Evolutionary conservation across 2,113 vertebrate genomes (phyloP).

Genomic region (Gnathonemus echidnorhynchus): DNA sequence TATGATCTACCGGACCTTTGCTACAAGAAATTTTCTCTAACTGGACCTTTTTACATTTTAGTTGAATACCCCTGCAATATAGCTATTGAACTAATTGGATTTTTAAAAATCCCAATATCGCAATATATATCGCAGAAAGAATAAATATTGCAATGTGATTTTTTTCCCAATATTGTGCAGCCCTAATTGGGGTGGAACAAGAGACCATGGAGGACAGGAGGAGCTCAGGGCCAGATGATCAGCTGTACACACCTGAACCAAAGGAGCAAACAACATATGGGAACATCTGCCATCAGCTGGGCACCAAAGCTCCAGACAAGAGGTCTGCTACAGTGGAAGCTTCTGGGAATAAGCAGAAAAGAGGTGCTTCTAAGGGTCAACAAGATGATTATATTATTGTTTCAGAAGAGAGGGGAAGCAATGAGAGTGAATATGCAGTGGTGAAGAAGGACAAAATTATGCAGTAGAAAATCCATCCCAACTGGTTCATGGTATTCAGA

Average conservation of each 20-base stretch:
- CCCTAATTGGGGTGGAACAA: not conserved
- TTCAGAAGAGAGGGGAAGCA: no score
- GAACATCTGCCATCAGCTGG: not conserved
- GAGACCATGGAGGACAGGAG: not conserved
- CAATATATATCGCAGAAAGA: no score
- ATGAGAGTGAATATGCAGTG: no score
- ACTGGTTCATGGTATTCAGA: not conserved
- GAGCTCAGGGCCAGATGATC: not conserved
- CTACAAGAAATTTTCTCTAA: no score
- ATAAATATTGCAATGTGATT: no score
- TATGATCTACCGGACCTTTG: no score
- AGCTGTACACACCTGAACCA: not conserved
- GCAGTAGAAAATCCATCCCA: not conserved
- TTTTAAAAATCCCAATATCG: no score
- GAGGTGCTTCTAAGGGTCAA: not conserved
- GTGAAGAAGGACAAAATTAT: not conserved
- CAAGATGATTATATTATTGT: not conserved
- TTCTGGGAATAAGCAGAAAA: not conserved
- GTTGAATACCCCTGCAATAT: no score
- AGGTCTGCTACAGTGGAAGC: not conserved
- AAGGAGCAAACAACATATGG: not conserved
- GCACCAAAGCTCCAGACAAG: not conserved
- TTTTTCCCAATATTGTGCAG: no score
- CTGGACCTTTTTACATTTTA: no score
- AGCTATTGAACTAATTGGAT: no score